Evolutionary conservation across 37 sponge, comb jelly and placozoan species (phyloP).

Genomic region (Spongilla lacustris): DNA sequence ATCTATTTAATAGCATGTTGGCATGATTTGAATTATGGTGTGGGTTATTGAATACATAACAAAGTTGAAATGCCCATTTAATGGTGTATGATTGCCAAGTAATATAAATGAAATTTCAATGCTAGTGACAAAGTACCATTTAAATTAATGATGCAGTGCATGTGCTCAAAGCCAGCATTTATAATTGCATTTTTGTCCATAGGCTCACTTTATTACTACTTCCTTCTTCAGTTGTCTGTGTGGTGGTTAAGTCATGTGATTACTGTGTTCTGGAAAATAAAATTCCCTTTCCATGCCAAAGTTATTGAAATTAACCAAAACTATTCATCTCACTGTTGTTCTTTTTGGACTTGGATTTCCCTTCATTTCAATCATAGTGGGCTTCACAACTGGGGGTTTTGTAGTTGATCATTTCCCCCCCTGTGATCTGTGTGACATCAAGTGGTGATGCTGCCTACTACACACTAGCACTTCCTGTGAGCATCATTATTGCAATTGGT

Average conservation of each 20-base stretch:
- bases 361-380: not conserved
- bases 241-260: slow-evolving; percentile 43
- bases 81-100: too few relatives aligned
- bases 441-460: slow-evolving; percentile 3
- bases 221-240: slow-evolving; percentile 5
- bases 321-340: slow-evolving; percentile 10
- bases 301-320: not conserved
- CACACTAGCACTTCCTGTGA: slow-evolving; percentile 23
- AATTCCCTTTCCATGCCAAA: slow-evolving; percentile 23
- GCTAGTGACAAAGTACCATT: too few relatives aligned
- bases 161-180: too few relatives aligned
- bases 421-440: slow-evolving; percentile 18
- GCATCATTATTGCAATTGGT: slow-evolving; percentile 24
- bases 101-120: too few relatives aligned
- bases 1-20: too few relatives aligned
- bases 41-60: too few relatives aligned
- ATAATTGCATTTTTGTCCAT: not conserved
- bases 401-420: not conserved
- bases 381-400: not conserved
- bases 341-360: slow-evolving; percentile 20
- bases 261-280: slow-evolving; percentile 13
- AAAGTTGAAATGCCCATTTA: too few relatives aligned
- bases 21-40: too few relatives aligned
- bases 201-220: slow-evolving; percentile 33
- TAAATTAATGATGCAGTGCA: too few relatives aligned